These are phyloP conservation scores for Neodon shergylaensis DNA, from an alignment of 2,113 vertebrate genomes.

Conservation along the genomic window DNA sequence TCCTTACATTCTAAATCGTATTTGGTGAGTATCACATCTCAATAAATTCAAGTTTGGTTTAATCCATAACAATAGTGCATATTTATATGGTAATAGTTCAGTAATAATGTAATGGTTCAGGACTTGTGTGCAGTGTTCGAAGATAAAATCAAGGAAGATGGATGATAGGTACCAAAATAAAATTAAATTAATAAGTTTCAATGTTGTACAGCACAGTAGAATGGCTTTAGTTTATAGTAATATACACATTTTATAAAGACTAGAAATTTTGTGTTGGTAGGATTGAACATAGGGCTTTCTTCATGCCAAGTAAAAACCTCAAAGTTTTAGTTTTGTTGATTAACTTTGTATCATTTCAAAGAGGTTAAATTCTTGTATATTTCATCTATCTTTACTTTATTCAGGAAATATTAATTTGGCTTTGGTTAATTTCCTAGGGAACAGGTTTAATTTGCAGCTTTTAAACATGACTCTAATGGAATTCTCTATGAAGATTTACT, in stretches of 20 bases:
- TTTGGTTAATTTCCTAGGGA: neutral
- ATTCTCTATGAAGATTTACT: constrained; percentile 23
- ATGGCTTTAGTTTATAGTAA: neutral
- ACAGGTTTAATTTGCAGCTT: constrained; percentile 12
- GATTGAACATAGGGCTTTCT: neutral
- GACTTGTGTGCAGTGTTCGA: neutral
- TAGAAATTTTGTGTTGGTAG: neutral
- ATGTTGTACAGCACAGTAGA: neutral
- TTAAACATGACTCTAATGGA: constrained; percentile 17
- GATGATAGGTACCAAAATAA: neutral
- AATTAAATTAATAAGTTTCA: neutral
- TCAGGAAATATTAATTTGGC: constrained; percentile 4
- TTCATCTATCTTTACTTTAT: neutral
- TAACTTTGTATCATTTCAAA: constrained; percentile 5
- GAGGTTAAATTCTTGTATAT: neutral
- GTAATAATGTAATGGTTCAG: neutral
- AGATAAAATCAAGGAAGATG: neutral
- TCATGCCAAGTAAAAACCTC: neutral
- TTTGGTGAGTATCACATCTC: constrained; percentile 88
- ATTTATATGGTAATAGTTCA: neutral
- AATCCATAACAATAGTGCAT: neutral
- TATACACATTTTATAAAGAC: neutral
- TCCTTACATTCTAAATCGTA: constrained; percentile 96
- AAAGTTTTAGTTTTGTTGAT: neutral
- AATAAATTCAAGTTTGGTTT: constrained; percentile 15